Evolutionary conservation across 2,113 vertebrate genomes (phyloP), one percentile per base, ranked within the genome.

Genomic region (Otocyon megalotis): DNA sequence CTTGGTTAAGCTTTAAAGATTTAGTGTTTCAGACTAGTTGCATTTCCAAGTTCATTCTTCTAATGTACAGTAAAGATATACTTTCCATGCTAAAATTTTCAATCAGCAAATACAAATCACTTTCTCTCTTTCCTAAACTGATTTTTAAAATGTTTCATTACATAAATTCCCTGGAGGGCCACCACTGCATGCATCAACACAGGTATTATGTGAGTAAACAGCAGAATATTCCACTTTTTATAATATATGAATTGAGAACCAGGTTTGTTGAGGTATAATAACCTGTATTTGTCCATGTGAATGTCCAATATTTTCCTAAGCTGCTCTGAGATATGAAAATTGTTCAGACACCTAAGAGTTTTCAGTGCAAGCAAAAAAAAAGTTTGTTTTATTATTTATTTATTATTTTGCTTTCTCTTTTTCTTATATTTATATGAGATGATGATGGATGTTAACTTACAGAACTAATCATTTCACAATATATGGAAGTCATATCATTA

Each of bases 101-200:
- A 86, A 35, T 2, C 76, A n/a, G 50, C 8, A 5, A 79, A 54
- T 32, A 82, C 17, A n/a, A 43, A 56, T 37, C 35, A 93, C 60
- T 2, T 7, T 60, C 5, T 6, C 0, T 91, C 2, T 95, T 86
- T 74, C 62, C 62, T 84, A 93, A 93, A 96, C 2, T 35, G 50
- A 1, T 50, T 90, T 96, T 63, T 26, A 63, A 95, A 92, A 32
- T 81, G 24, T 71, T 94, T 63, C 56, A 58, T 82, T 35, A 76
- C 0, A 32, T 35, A 71, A 92, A 37, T n/a, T 19, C 7, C 8
- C 5, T 4, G 3, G 2, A 76, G 1, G 17, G 0, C 0, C 8
- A 60, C 2, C 43, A 37, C 22, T 72, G 1, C 17, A 69, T 12
- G 22, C 26, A 92, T 87, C 1, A 86, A 88, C 8, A 20, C 0